Evolutionary conservation across 2,888 invertebrate genomes (phyloP).

Genomic region (Lamproptera curius): DNA sequence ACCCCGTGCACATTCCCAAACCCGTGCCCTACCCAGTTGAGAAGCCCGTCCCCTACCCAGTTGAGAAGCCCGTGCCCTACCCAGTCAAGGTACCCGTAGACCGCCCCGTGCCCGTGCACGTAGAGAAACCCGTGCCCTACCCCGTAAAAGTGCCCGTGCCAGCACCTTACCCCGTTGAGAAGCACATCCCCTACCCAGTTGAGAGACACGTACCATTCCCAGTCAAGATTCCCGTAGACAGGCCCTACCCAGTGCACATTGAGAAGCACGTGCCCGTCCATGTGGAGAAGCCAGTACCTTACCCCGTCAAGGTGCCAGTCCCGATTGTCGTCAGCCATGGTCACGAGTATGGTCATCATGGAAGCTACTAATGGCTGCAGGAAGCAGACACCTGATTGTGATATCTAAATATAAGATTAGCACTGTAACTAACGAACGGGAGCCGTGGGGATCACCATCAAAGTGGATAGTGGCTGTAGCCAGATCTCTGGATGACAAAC

Average conservation of each 20-base stretch:
- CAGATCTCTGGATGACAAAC: slow-evolving; percentile 41
- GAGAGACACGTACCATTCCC: slow-evolving; percentile 75
- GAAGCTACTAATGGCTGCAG: slow-evolving; percentile 75
- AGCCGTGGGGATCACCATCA: slow-evolving; percentile 47
- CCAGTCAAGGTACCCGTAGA: slow-evolving; percentile 80
- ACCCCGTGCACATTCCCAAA: slow-evolving; percentile 80
- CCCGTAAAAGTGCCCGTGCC: slow-evolving; percentile 78
- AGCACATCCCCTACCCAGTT: slow-evolving; percentile 78
- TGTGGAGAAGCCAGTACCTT: slow-evolving; percentile 80
- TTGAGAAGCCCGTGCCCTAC: slow-evolving; percentile 78
- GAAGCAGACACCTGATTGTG: slow-evolving; percentile 74
- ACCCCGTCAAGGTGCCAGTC: slow-evolving; percentile 81
- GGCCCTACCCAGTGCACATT: slow-evolving; percentile 78
- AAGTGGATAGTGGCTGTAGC: slow-evolving; percentile 50
- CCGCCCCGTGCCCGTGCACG: slow-evolving; percentile 72
- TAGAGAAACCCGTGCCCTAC: slow-evolving; percentile 67
- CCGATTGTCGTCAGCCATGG: slow-evolving; percentile 73
- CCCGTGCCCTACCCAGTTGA: slow-evolving; percentile 79
- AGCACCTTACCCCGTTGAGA: slow-evolving; percentile 80
- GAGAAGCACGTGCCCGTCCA: slow-evolving; percentile 83
- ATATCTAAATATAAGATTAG: slow-evolving; percentile 75
- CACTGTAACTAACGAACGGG: slow-evolving; percentile 52
- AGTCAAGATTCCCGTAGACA: slow-evolving; percentile 82
- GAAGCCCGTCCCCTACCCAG: slow-evolving; percentile 79
- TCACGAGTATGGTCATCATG: slow-evolving; percentile 74